Conservation (phyloP, 2,113 vertebrate genomes). For the Cyprinus carpio region DNA sequence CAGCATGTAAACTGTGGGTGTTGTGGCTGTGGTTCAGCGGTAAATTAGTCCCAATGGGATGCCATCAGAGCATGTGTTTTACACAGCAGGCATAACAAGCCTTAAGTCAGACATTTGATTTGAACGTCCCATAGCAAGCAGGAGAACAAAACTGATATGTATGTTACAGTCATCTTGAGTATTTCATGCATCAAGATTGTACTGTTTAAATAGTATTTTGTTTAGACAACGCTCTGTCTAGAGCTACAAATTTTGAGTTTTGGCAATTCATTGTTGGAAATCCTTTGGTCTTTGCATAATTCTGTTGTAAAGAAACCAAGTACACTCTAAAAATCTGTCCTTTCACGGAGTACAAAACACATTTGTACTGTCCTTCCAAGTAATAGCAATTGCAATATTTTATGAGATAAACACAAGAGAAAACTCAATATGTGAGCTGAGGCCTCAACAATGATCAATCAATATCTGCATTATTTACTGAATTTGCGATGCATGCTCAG, state of each 20-base stretch:
- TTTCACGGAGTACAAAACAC: not conserved
- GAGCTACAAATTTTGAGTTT: not conserved
- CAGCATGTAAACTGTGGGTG: conserved; percentile 41
- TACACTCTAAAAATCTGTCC: not conserved
- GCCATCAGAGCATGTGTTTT: conserved; percentile 43
- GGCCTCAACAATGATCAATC: not conserved
- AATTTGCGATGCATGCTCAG: not conserved
- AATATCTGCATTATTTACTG: conserved; percentile 11
- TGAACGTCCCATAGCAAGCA: conserved; percentile 20
- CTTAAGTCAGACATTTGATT: conserved; percentile 55
- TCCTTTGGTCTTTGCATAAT: not conserved
- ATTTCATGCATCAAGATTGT: not conserved
- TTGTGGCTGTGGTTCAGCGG: conserved; percentile 49
- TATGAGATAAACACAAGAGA: not conserved
- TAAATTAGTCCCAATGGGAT: conserved; percentile 66
- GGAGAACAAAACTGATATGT: not conserved
- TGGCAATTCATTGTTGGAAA: not conserved
- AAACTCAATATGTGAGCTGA: not conserved
- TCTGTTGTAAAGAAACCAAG: not conserved
- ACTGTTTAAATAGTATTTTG: conserved; percentile 5
- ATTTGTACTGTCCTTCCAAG: not conserved
- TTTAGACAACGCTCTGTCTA: not conserved
- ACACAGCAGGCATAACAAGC: conserved; percentile 59
- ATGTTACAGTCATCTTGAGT: not conserved
- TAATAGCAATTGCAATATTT: not conserved